Evolutionary conservation across 2,888 invertebrate genomes (phyloP).

Genomic region (Drosophila robusta): DNA sequence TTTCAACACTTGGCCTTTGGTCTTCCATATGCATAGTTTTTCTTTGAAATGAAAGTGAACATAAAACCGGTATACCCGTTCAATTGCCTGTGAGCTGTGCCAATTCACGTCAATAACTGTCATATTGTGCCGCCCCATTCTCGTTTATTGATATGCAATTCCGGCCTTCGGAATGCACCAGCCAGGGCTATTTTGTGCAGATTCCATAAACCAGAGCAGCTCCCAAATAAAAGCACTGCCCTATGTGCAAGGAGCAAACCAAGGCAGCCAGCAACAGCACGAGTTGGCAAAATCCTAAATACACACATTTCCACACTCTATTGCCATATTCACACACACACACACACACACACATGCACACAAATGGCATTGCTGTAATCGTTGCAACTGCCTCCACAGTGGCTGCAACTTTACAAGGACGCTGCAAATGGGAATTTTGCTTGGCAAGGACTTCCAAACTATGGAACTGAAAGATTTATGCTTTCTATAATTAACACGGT

Average conservation of each 20-base stretch:
- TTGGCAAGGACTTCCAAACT: slow-evolving; percentile 16
- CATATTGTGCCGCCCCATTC: not conserved
- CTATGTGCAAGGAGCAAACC: slow-evolving; percentile 3
- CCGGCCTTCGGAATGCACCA: slow-evolving; percentile 18
- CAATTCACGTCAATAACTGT: not conserved
- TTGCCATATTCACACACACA: slow-evolving; percentile 14
- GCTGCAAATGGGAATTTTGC: slow-evolving; percentile 5
- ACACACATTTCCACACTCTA: slow-evolving; percentile 13
- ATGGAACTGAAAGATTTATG: not conserved
- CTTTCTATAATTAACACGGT: not conserved
- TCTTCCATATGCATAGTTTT: too few species aligned
- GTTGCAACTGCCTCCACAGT: slow-evolving; percentile 22
- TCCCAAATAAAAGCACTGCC: slow-evolving; percentile 27
- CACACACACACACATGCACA: slow-evolving; percentile 16
- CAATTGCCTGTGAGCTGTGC: too few species aligned
- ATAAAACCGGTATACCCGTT: too few species aligned
- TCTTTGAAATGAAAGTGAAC: too few species aligned
- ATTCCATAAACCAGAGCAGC: slow-evolving; percentile 45
- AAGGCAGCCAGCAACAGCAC: slow-evolving; percentile 10
- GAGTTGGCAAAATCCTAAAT: slow-evolving; percentile 25
- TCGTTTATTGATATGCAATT: slow-evolving; percentile 24
- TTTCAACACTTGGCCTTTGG: too few species aligned
- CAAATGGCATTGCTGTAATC: slow-evolving; percentile 32
- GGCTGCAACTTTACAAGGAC: slow-evolving; percentile 22
- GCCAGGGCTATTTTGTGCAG: slow-evolving; percentile 37